Evolutionary conservation across 2,113 vertebrate species (phyloP), one percentile per base, ranked within the genome.

Genomic region (Pteropus alecto): DNA sequence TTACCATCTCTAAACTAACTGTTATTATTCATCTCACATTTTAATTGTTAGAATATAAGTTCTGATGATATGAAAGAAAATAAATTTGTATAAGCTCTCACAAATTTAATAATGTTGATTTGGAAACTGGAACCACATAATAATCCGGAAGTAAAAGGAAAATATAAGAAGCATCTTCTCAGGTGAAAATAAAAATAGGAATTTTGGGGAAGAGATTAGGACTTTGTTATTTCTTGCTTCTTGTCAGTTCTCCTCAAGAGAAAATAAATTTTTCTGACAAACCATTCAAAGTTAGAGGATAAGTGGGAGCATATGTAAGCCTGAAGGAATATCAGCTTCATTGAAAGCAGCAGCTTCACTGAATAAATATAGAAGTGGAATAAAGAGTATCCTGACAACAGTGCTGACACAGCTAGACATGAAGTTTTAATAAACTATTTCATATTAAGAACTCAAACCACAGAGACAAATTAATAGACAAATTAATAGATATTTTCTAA

Each of bases 381-480:
- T 65, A 61, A 88, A 68, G 38, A 85, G 38, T 58, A 81, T 5
- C 71, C 38, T 94, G 56, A 70, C 46, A 82, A 91, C 35, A 65
- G 26, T 30, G 13, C 54, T 87, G 38, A 87, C 83, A 74, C 56
- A 87, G 60, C 76, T 73, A 78, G n/a, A 77, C 38, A 70, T 35
- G 24, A 93, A 67, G n/a, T 76, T 91, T 94, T 96, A 91, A 78
- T 61, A 35, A 91, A 46, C 61, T 89, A 48, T 78, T 82, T 85
- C 19, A 61, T 94, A 54, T 76, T 60, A 76, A 93, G 38, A 74
- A 77, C 43, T 56, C 63, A 90, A 87, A 70, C 63, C 33, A 90
- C 46, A 90, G 51, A 95, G 35, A 71, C 54, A 54, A 51, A 51
- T 51, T 51, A 51, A 51, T 51, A 51, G 48, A 51, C 13, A 51